Evolutionary conservation across 2,888 invertebrate genomes (phyloP).

Genomic region (Tetragonula carbonaria): DNA sequence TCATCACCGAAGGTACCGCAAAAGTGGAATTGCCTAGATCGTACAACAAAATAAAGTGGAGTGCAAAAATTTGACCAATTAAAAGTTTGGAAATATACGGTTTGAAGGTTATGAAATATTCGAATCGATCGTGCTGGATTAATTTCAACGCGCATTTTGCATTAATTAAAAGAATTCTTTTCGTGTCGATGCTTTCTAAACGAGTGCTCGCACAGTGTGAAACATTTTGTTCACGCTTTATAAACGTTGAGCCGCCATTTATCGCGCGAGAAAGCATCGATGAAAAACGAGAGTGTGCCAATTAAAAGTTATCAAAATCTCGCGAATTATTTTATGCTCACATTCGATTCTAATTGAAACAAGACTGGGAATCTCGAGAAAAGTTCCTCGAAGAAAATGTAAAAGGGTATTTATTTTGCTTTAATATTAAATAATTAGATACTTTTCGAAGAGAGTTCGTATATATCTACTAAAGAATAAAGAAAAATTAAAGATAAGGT

Average conservation of each 20-base stretch:
- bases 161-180: neutral
- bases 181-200: neutral
- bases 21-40: too few relatives aligned
- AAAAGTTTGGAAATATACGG: neutral
- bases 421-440: neutral
- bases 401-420: neutral
- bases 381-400: neutral
- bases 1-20: too few relatives aligned
- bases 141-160: neutral
- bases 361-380: neutral
- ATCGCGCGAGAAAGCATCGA: neutral
- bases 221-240: conserved; percentile 1
- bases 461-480: neutral
- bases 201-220: neutral
- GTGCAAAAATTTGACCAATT: neutral
- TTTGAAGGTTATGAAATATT: neutral
- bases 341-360: neutral
- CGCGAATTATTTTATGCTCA: neutral
- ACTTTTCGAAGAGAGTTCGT: neutral
- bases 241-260: neutral
- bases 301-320: conserved; percentile 9
- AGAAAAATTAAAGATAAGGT: neutral
- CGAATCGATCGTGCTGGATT: neutral
- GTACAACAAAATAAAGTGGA: too few relatives aligned
- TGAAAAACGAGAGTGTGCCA: neutral